These are phyloP conservation scores for Montipora efflorescens DNA, from an alignment of 64 coral and sea anemone species.

Conservation along the genomic window DNA sequence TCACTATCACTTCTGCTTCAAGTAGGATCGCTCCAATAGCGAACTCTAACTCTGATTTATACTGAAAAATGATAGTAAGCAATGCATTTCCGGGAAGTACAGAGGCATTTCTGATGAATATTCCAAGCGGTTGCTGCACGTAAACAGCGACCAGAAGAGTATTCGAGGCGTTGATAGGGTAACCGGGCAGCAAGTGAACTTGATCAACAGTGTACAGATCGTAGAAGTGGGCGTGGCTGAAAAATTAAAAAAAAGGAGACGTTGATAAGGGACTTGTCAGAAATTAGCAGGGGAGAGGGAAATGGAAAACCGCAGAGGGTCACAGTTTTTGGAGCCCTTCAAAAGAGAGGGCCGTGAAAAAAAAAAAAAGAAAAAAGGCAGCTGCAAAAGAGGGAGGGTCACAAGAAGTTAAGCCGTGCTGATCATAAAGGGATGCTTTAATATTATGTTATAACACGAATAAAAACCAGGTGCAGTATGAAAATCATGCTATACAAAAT, in stretches of 20 bases:
- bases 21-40: constrained; percentile 15
- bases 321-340: too few species aligned
- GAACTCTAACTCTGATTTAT: background rate
- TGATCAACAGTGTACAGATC: constrained; percentile 24
- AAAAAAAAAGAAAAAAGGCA: too few species aligned
- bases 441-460: too few species aligned
- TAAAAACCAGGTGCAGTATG: too few species aligned
- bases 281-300: too few species aligned
- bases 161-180: constrained; percentile 19
- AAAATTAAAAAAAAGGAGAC: background rate
- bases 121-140: constrained; percentile 2
- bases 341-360: too few species aligned
- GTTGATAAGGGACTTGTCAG: background rate
- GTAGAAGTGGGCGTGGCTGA: background rate
- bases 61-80: background rate
- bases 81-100: background rate
- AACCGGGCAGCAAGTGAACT: constrained; percentile 53
- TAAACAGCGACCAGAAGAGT: constrained; percentile 27
- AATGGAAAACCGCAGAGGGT: too few species aligned
- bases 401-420: too few species aligned
- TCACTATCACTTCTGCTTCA: background rate
- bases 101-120: background rate
- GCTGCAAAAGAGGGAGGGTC: too few species aligned
- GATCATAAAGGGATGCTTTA: too few species aligned
- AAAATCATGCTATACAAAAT: too few species aligned